A percentile compares a stretch with the other conserved stretches of the same genome.
phyloP scores from a whole-genome alignment of 2,113 vertebrate genomes.

The Fregata magnificens region DNA sequence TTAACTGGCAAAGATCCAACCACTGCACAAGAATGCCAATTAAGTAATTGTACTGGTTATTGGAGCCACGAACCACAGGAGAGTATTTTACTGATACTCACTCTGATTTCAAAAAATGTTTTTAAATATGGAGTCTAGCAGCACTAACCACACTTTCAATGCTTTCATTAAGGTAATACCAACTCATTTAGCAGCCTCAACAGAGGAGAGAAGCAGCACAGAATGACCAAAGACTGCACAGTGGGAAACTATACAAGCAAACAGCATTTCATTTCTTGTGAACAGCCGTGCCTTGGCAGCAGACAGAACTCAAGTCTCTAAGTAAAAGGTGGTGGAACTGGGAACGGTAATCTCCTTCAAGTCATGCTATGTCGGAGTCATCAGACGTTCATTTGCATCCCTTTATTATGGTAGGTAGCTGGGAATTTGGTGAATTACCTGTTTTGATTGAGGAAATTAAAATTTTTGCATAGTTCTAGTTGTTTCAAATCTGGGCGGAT shows the following conservation, averaged over 20 bases:
- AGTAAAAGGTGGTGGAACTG: not conserved
- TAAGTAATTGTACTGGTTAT: not conserved
- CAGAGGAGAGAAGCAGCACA: not conserved
- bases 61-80: not conserved
- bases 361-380: not conserved
- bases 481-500: not conserved
- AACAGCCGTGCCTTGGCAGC: rapidly evolving
- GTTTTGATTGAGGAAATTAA: not conserved
- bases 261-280: not conserved
- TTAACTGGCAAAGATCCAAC: constrained; percentile 30
- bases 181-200: not conserved
- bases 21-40: constrained; percentile 34
- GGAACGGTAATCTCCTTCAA: not conserved
- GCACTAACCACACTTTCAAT: not conserved
- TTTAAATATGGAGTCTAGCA: not conserved
- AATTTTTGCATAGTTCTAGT: not conserved
- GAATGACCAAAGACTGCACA: not conserved
- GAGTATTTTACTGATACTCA: not conserved
- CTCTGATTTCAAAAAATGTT: constrained; percentile 4
- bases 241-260: not conserved
- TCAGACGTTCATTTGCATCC: not conserved
- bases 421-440: not conserved
- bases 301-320: not conserved
- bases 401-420: not conserved
- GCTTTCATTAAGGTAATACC: not conserved